Evolutionary conservation across 2,113 vertebrate genomes (phyloP).

Genomic region (Plotosus lineatus): DNA sequence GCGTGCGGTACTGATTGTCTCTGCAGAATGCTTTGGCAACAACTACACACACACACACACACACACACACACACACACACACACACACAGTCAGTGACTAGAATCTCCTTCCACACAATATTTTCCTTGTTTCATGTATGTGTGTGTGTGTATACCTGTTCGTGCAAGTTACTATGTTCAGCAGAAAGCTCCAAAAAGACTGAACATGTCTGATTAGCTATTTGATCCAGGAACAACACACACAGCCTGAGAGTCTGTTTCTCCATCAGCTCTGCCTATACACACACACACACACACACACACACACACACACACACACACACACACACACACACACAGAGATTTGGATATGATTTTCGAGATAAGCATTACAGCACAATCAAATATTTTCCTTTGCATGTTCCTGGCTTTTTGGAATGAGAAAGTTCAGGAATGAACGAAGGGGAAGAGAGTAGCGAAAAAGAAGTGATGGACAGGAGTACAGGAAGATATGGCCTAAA

Average conservation of each 20-base stretch:
- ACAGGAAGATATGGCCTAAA: no score
- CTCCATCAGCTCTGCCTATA: conserved; percentile 72
- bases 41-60: conserved; percentile 68
- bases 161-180: conserved; percentile 85
- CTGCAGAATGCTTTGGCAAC: conserved; percentile 84
- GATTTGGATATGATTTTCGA: no score
- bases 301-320: conserved; percentile 41
- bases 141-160: conserved; percentile 73
- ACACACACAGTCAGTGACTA: no score
- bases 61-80: not conserved
- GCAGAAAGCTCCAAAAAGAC: conserved; percentile 85
- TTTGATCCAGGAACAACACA: conserved; percentile 84
- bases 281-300: conserved; percentile 27
- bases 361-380: no score
- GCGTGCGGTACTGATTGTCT: conserved; percentile 84
- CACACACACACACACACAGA: no score
- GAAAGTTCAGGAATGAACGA: no score
- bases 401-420: no score
- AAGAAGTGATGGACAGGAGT: no score
- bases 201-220: conserved; percentile 77
- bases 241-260: conserved; percentile 77
- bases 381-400: no score
- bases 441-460: no score
- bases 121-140: not conserved
- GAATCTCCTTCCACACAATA: no score